Evolutionary conservation across 30 jellyfish, hydroid and myxozoan species (phyloP).

Genomic region (Aurelia sp.): DNA sequence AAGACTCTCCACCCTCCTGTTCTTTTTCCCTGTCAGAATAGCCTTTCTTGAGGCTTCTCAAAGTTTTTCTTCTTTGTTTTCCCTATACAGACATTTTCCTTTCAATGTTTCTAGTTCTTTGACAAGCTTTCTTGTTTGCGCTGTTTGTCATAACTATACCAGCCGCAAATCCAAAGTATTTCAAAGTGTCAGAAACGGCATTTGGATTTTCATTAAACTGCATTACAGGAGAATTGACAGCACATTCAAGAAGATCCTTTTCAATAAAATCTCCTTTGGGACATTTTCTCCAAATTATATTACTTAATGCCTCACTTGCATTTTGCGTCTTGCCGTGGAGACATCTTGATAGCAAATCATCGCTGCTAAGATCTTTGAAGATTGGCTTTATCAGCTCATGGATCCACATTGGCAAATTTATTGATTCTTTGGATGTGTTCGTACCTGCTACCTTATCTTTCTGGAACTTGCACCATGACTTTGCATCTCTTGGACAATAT

Average conservation of each 20-base stretch:
- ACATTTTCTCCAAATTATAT: not conserved
- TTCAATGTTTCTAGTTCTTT: not conserved
- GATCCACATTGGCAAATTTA: not conserved
- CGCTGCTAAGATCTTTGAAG: not conserved
- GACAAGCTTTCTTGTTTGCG: not conserved
- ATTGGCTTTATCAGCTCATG: not conserved
- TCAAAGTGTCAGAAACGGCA: not conserved
- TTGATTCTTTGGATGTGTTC: not conserved
- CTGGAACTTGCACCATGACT: not conserved
- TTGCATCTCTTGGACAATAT: constrained; percentile 36
- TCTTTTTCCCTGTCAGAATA: constrained; percentile 8
- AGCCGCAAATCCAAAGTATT: not conserved
- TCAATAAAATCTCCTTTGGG: not conserved
- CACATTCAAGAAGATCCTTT: not conserved
- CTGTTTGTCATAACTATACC: not conserved
- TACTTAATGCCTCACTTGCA: not conserved
- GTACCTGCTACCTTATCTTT: not conserved
- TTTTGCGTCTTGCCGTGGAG: not conserved
- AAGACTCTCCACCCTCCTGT: no score
- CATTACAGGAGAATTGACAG: not conserved
- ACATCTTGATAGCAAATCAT: not conserved
- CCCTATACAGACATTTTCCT: not conserved
- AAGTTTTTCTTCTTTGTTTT: constrained; percentile 4
- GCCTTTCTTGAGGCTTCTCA: constrained; percentile 14
- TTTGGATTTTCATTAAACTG: not conserved